Percentiles rank a stretch among this genome's conserved stretches.
Evolutionary conservation across 2,888 invertebrate genomes (phyloP).

Genomic region (Drosophila siamana): DNA sequence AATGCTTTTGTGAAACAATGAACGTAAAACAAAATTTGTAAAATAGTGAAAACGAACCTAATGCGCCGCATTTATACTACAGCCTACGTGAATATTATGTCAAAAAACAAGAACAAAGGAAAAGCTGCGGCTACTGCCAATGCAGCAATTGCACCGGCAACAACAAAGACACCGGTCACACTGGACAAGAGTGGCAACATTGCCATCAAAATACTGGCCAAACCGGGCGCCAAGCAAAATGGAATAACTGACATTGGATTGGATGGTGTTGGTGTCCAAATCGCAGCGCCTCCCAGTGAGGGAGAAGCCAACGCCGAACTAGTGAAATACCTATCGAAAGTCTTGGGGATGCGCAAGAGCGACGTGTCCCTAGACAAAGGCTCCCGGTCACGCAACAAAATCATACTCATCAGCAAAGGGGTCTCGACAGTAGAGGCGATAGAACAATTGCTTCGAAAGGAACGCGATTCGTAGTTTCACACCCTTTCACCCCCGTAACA

Average conservation of each 20-base stretch:
- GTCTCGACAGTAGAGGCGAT: conserved; percentile 85
- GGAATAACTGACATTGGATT: conserved; percentile 88
- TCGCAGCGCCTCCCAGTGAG: conserved; percentile 92
- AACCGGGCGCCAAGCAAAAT: conserved; percentile 91
- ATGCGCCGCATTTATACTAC: conserved; percentile 63
- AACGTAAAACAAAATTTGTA: not conserved
- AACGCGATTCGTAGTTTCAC: conserved; percentile 66
- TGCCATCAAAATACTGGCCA: conserved; percentile 89
- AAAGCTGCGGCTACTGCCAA: conserved; percentile 31
- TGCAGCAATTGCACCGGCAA: conserved; percentile 12
- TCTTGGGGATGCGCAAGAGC: conserved; percentile 90
- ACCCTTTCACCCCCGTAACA: not conserved
- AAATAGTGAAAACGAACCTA: not conserved
- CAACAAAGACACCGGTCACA: conserved; percentile 75
- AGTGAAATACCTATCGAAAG: conserved; percentile 89
- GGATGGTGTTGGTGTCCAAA: conserved; percentile 91
- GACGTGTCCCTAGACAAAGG: conserved; percentile 89
- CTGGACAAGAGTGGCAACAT: conserved; percentile 88
- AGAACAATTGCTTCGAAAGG: conserved; percentile 84
- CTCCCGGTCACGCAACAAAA: conserved; percentile 87
- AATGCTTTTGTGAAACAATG: conserved; percentile 13
- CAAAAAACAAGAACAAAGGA: conserved; percentile 74
- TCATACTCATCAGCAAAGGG: conserved; percentile 86
- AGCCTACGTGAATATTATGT: conserved; percentile 62
- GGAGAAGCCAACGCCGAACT: conserved; percentile 93